phyloP scores from a whole-genome alignment of 1,140 invertebrate genomes.

The Trachymyrmex cornetzi region DNA sequence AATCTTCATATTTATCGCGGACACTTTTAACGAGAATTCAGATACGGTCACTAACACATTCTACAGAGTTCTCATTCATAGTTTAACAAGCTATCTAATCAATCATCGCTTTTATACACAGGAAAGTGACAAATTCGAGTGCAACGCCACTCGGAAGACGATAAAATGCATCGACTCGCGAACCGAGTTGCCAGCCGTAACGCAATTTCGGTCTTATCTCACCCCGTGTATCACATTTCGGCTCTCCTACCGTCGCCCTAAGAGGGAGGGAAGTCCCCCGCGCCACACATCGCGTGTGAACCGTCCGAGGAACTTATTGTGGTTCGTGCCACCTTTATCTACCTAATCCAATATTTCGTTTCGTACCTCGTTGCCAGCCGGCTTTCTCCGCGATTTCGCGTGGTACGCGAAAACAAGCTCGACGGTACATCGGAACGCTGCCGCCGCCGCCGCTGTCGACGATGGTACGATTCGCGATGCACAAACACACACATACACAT shows the following conservation, averaged over 20 bases:
- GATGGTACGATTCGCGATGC: conserved; percentile 5
- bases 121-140: conserved; percentile 44
- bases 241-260: background rate
- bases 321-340: conserved; percentile 65
- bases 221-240: conserved; percentile 47
- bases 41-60: background rate
- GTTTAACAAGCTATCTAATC: conserved; percentile 8
- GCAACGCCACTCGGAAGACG: background rate
- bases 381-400: conserved; percentile 55
- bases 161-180: conserved; percentile 46
- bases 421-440: conserved; percentile 32
- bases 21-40: background rate
- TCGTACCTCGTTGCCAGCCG: conserved; percentile 42
- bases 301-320: conserved; percentile 49
- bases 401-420: conserved; percentile 42
- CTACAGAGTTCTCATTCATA: background rate
- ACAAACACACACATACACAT: background rate
- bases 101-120: conserved; percentile 35
- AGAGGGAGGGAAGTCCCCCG: background rate
- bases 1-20: background rate
- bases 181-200: conserved; percentile 16
- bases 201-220: conserved; percentile 56
- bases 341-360: conserved; percentile 65
- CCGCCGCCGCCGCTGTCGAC: background rate
- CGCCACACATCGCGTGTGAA: conserved; percentile 36